These are phyloP conservation scores for Tyrophagus putrescentiae DNA, from an alignment of 1,140 invertebrate species.

Conservation along the genomic window DNA sequence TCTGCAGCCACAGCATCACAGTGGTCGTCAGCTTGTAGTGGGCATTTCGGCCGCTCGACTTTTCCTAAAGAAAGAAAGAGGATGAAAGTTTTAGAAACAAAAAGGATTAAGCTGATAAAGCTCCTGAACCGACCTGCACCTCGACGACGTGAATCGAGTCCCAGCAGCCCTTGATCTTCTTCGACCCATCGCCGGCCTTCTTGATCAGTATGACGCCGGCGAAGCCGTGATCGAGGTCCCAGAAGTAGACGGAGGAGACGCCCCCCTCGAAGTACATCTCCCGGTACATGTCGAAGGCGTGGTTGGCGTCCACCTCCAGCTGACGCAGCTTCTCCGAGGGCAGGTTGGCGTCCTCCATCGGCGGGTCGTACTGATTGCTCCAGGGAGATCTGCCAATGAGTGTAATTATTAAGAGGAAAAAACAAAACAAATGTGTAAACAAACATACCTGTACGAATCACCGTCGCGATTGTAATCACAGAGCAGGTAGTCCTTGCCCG, in stretches of 20 bases:
- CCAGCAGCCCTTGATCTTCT: conserved; percentile 97
- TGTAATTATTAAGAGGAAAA: background rate
- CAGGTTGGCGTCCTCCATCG: conserved; percentile 93
- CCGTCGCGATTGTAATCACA: conserved; percentile 99
- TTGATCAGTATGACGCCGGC: conserved; percentile 98
- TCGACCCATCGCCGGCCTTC: conserved; percentile 90
- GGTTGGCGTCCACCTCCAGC: conserved; percentile 92
- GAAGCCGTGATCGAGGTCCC: conserved; percentile 98
- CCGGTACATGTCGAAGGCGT: conserved; percentile 94
- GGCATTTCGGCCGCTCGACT: conserved; percentile 75
- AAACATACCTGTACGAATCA: conserved; percentile 75
- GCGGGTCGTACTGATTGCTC: conserved; percentile 97
- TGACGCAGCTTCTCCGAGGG: conserved; percentile 88
- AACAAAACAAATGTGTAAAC: conserved; percentile 5
- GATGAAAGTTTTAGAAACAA: conserved; percentile 3
- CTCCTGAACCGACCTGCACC: conserved; percentile 45
- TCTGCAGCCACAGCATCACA: conserved; percentile 98
- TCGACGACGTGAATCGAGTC: conserved; percentile 99
- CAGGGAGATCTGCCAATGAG: conserved; percentile 68
- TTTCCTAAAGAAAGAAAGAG: conserved; percentile 44
- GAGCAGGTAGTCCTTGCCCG: conserved; percentile 88
- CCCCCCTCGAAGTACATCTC: conserved; percentile 99
- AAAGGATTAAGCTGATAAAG: conserved; percentile 11
- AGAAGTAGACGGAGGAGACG: conserved; percentile 96
- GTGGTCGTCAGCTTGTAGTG: conserved; percentile 99